Conservation (phyloP, 1,140 invertebrate genomes). For the Arion vulgaris region DNA sequence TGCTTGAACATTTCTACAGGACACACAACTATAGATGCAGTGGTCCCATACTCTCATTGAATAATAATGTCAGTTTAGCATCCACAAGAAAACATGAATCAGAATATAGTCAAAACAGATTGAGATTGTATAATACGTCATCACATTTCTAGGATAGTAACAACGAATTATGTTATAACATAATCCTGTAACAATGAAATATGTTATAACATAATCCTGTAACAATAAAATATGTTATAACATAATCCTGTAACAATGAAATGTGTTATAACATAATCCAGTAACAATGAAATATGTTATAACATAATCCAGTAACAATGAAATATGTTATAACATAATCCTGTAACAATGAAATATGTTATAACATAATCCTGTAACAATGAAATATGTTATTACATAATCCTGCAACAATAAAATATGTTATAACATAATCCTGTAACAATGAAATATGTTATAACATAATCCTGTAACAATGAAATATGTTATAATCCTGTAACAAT, state of each 20-base stretch:
- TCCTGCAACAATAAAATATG: neutral
- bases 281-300: neutral
- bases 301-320: too few species aligned
- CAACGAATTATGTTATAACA: neutral
- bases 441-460: neutral
- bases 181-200: neutral
- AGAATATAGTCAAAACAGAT: too few species aligned
- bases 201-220: neutral
- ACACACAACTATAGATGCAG: too few species aligned
- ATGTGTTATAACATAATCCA: neutral
- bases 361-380: too few species aligned
- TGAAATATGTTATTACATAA: neutral
- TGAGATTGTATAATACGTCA: neutral
- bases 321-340: neutral
- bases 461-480: too few species aligned
- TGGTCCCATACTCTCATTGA: too few species aligned
- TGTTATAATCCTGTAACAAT: too few species aligned
- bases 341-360: neutral
- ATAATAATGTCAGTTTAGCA: too few species aligned
- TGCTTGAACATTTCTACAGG: too few species aligned
- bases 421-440: neutral
- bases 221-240: too few species aligned
- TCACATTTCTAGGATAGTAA: neutral
- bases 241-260: neutral
- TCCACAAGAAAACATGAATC: too few species aligned